Base-by-base conservation (phyloP, 2,888 invertebrate genomes). In the Orchestes rusci region DNA sequence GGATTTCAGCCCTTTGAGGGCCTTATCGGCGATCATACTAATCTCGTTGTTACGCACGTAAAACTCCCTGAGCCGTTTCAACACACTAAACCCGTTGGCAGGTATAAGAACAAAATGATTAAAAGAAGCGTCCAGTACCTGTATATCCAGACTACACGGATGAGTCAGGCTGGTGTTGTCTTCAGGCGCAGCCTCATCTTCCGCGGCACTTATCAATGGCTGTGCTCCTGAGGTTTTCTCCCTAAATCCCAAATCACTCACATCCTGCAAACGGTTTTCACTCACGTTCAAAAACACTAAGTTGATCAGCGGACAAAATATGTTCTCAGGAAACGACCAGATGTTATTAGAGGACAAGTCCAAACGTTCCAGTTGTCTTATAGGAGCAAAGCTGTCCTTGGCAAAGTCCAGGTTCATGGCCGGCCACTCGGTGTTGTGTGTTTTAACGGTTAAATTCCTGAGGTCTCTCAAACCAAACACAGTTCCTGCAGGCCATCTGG, bases 301-400 rank as follows among this genome's bases (percentile, higher is more conserved):
- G 62, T 84, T 88, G 28, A 80, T 82, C 56, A 90, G 68, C 3
- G 86, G 80, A 63, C 91, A 91, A 69, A 91, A 91, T 52, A 89
- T 74, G 61, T 82, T 82, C 60, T 86, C 86, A 16, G 90, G 89
- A 65, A 91, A 79, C 41, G 86, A 84, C 87, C 88, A 89, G 63
- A 91, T 87, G 67, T 90, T 90, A 68, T 91, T 90, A 62, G 81
- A 82, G 63, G 88, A 89, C 53, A 92, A 72, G 65, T 92, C 91
- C 52, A 91, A 74, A 56, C 84, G 76, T 68, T 90, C 90, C 57
- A 91, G 73, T 65, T 88, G 84, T 50, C 81, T 76, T 45, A 84
- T 81, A 47, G 80, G 79, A 47, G 78, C 73, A 67, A 90, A 89
- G 59, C 86, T 84, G 53, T 84, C 82, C 27, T 78, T 73, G 58